A percentile compares a stretch with the other conserved stretches of the same genome.
phyloP scores from a whole-genome alignment of 2,888 invertebrate genomes.

The Leistus spinibarbis region DNA sequence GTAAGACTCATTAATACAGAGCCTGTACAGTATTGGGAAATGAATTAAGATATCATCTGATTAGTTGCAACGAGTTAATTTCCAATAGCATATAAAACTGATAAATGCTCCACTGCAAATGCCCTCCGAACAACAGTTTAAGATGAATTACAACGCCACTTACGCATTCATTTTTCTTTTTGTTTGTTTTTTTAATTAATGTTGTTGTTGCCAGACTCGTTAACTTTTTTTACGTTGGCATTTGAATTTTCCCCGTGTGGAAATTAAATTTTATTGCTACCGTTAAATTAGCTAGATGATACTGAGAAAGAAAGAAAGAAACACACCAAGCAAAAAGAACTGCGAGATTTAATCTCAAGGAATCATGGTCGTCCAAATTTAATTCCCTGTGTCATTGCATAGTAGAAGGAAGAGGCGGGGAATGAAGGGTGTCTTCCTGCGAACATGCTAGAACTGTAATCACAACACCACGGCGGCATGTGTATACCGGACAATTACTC shows the following conservation, averaged over 20 bases:
- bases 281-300: constrained; percentile 31
- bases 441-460: neutral
- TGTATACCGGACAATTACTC: constrained; percentile 26
- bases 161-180: neutral
- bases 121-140: neutral
- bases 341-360: constrained; percentile 24
- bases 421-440: neutral
- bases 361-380: constrained; percentile 12
- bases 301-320: constrained; percentile 26
- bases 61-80: no score
- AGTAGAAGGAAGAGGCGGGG: neutral
- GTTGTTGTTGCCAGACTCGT: constrained; percentile 20
- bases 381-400: constrained; percentile 7
- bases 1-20: no score
- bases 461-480: neutral
- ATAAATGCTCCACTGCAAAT: neutral
- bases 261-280: constrained; percentile 30
- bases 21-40: no score
- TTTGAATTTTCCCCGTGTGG: constrained; percentile 33
- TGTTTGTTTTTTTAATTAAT: constrained; percentile 25
- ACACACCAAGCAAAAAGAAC: constrained; percentile 17
- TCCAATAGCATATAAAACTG: neutral
- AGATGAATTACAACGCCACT: neutral
- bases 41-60: no score
- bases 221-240: constrained; percentile 30